A percentile compares a stretch with the other conserved stretches of the same genome.
Evolutionary conservation across 2,113 vertebrate genomes (phyloP).

Genomic region (Cochlearius cochlearius): DNA sequence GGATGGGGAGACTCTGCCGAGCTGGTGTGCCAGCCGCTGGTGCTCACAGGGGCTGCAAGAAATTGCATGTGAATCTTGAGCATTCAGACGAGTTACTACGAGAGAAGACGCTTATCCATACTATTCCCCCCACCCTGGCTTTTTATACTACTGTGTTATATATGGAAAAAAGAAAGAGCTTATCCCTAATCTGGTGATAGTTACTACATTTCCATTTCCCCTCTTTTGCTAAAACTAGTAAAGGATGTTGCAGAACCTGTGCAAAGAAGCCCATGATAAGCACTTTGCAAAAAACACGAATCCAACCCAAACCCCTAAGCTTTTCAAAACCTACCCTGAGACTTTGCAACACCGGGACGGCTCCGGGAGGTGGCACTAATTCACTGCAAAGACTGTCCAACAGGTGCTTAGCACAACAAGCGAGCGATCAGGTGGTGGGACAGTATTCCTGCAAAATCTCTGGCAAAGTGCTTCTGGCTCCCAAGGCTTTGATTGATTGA

Average conservation of each 20-base stretch:
- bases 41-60: neutral
- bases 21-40: neutral
- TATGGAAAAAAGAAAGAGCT: rapidly evolving
- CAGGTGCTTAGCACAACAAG: rapidly evolving
- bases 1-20: neutral
- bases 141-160: neutral
- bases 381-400: neutral
- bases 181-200: neutral
- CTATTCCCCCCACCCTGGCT: rapidly evolving
- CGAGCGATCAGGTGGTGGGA: rapidly evolving
- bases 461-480: neutral
- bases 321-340: neutral
- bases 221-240: neutral
- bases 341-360: neutral
- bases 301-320: neutral
- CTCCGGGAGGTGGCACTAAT: constrained; percentile 47
- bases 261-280: rapidly evolving
- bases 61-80: rapidly evolving
- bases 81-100: rapidly evolving
- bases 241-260: neutral
- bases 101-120: neutral
- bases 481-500: neutral
- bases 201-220: neutral
- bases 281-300: neutral
- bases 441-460: neutral